phyloP scores from a whole-genome alignment of 2,113 vertebrate species.

The Nothoprocta pentlandii region DNA sequence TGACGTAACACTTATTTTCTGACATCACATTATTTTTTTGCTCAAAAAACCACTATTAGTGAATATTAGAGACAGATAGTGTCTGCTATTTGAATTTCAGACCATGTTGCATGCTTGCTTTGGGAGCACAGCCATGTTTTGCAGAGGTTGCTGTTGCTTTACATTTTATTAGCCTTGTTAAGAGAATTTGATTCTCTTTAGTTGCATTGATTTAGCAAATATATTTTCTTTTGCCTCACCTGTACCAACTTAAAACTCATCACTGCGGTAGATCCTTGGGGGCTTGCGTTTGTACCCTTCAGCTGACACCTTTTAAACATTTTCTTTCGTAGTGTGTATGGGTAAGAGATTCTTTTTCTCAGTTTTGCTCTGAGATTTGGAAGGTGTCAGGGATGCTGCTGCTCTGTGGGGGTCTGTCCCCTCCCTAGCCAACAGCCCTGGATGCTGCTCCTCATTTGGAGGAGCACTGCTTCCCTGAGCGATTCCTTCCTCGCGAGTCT shows the following conservation, averaged over 20 bases:
- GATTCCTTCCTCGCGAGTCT: background rate
- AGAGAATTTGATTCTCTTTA: background rate
- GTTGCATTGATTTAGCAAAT: background rate
- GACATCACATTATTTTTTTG: background rate
- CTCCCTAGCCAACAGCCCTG: conserved; percentile 15
- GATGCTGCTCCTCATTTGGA: conserved; percentile 25
- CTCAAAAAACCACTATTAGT: background rate
- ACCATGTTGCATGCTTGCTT: conserved; percentile 17
- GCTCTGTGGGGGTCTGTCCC: background rate
- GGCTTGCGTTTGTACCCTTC: conserved; percentile 47
- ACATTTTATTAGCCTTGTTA: background rate
- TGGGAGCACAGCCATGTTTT: background rate
- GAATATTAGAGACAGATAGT: background rate
- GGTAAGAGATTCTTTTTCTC: conserved; percentile 20
- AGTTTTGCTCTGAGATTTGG: conserved; percentile 53
- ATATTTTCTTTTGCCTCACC: conserved; percentile 44
- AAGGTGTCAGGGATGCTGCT: conserved; percentile 35
- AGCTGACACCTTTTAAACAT: conserved; percentile 53
- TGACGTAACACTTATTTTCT: background rate
- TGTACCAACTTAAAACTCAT: conserved; percentile 15
- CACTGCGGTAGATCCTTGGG: conserved; percentile 35
- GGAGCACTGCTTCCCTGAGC: conserved; percentile 7
- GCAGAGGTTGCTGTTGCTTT: background rate
- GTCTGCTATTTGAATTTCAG: conserved; percentile 26
- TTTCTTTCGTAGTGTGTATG: conserved; percentile 19